Percentiles rank a stretch among this genome's conserved stretches.
phyloP scores from a whole-genome alignment of 2,888 invertebrate species.

The Epiblema foenella region DNA sequence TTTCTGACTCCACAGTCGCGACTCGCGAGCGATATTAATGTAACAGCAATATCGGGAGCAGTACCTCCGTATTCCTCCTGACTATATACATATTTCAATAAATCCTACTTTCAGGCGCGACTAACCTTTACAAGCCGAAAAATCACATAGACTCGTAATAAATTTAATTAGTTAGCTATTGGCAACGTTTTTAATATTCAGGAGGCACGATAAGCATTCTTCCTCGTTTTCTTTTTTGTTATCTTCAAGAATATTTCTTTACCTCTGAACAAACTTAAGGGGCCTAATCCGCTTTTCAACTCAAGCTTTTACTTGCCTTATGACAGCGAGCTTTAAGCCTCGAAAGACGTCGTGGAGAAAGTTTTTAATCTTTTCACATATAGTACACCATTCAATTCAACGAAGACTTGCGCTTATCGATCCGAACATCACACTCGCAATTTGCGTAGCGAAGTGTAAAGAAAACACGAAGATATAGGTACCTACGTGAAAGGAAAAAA shows the following conservation, averaged over 20 bases:
- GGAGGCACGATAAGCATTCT: constrained; percentile 61
- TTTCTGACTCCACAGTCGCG: constrained; percentile 22
- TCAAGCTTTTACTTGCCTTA: constrained; percentile 78
- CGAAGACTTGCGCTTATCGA: constrained; percentile 38
- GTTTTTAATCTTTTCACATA: constrained; percentile 74
- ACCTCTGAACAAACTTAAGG: constrained; percentile 79
- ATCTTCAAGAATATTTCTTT: constrained; percentile 75
- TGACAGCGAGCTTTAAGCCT: constrained; percentile 76
- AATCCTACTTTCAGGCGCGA: constrained; percentile 12
- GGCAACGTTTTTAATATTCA: constrained; percentile 67
- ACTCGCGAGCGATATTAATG: constrained; percentile 32
- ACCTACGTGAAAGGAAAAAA: constrained; percentile 52
- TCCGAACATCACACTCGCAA: constrained; percentile 31
- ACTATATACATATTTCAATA: constrained; percentile 24
- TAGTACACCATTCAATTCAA: constrained; percentile 47
- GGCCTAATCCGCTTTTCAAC: constrained; percentile 80
- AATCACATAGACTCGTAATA: constrained; percentile 50
- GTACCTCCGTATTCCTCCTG: constrained; percentile 7
- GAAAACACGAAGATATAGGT: constrained; percentile 38
- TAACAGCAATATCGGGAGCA: constrained; percentile 31
- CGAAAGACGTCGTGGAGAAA: constrained; percentile 69
- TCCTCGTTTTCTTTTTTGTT: constrained; percentile 62
- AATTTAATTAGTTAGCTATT: constrained; percentile 59
- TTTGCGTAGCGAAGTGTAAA: constrained; percentile 44
- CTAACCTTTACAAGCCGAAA: not conserved